These are phyloP conservation scores for Etheostoma nigrum DNA, from an alignment of 2,797 vertebrate genomes.

Conservation along the genomic window DNA sequence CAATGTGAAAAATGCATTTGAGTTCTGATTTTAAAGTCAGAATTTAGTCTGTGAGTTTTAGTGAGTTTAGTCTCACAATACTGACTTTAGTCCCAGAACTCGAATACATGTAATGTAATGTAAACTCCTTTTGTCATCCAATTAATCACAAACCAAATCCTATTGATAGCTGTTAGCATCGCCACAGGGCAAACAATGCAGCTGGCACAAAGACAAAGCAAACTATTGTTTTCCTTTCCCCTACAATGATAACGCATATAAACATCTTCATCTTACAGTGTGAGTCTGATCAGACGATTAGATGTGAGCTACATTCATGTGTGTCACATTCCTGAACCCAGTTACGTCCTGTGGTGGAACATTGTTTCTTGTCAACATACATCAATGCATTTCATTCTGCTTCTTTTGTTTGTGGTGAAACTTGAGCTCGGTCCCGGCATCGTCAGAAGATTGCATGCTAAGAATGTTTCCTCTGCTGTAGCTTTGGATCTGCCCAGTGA, in stretches of 20 bases:
- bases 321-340: constrained; percentile 34
- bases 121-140: not conserved
- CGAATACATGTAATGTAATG: no score
- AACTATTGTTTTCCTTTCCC: constrained; percentile 2
- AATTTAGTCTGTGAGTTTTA: no score
- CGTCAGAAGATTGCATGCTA: not conserved
- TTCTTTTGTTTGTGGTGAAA: constrained; percentile 29
- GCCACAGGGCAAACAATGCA: not conserved
- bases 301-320: constrained; percentile 1
- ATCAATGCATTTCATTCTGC: no score
- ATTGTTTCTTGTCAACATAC: constrained; percentile 46
- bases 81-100: no score
- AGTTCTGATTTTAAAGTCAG: no score
- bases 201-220: constrained; percentile 1
- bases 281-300: constrained; percentile 21
- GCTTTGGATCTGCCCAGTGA: constrained; percentile 37
- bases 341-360: constrained; percentile 18
- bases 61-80: no score
- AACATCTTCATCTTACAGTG: constrained; percentile 13
- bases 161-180: not conserved
- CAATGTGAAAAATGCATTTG: no score
- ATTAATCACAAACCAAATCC: constrained; percentile 2
- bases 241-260: not conserved
- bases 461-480: constrained; percentile 26
- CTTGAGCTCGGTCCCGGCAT: constrained; percentile 20